A percentile compares a stretch with the other conserved stretches of the same genome.
Evolutionary conservation across 2,888 invertebrate genomes (phyloP).

Genomic region (Amiota minor): DNA sequence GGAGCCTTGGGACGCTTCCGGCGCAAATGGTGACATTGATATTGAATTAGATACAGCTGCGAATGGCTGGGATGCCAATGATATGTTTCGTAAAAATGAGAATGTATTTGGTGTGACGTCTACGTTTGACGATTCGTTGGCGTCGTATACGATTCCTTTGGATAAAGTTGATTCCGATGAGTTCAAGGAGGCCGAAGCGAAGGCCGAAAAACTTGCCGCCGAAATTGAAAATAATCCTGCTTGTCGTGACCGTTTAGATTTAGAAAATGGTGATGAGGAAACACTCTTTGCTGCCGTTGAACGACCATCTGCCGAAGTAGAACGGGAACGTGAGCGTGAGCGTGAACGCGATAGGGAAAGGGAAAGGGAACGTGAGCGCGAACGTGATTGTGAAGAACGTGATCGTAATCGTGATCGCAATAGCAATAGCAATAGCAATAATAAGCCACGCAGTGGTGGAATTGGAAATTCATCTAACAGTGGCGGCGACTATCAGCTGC

Average conservation of each 20-base stretch:
- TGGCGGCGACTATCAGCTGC: conserved; percentile 55
- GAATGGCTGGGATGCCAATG: conserved; percentile 97
- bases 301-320: conserved; percentile 74
- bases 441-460: conserved; percentile 49
- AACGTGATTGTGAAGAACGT: conserved; percentile 47
- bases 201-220: conserved; percentile 91
- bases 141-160: conserved; percentile 92
- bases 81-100: conserved; percentile 97
- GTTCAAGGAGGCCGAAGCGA: conserved; percentile 78
- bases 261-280: conserved; percentile 96
- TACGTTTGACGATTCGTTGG: conserved; percentile 91
- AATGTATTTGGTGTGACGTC: conserved; percentile 92
- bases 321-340: conserved; percentile 57
- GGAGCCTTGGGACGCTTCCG: conserved; percentile 89
- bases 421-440: conserved; percentile 57
- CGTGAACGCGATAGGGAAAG: conserved; percentile 46
- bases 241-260: conserved; percentile 85
- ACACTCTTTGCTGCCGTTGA: conserved; percentile 89
- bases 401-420: conserved; percentile 52
- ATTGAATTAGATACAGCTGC: conserved; percentile 83
- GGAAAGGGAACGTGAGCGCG: conserved; percentile 59
- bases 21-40: conserved; percentile 77
- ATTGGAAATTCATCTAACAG: conserved; percentile 22
- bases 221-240: conserved; percentile 92
- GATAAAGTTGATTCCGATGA: conserved; percentile 90